Conservation (phyloP, 2,113 vertebrate genomes). For the Psittacula cyanocephala region DNA sequence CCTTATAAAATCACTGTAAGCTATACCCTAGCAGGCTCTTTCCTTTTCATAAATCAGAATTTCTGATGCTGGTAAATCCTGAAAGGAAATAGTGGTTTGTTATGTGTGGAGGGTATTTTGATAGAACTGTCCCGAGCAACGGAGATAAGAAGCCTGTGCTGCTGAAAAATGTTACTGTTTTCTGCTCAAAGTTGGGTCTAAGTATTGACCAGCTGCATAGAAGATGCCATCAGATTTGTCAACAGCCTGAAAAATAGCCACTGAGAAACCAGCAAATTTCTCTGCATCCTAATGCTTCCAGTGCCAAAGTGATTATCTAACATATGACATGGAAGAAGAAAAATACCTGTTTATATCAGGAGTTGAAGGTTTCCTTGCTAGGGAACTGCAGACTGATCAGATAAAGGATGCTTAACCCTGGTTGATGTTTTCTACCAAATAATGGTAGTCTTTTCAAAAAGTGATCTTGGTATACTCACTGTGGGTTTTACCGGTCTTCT, state of each 20-base stretch:
- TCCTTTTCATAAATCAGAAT: neutral
- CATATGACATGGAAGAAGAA: neutral
- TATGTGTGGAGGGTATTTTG: neutral
- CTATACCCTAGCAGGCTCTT: neutral
- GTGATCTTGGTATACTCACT: neutral
- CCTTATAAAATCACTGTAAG: neutral
- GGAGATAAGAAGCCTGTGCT: neutral
- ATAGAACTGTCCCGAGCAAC: neutral
- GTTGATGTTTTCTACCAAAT: neutral
- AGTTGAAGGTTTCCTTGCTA: neutral
- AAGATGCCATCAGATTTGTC: constrained; percentile 13
- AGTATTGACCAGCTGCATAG: neutral
- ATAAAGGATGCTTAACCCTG: neutral
- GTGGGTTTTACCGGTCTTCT: neutral
- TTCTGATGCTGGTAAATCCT: neutral
- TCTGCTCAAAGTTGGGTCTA: neutral
- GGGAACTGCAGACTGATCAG: neutral
- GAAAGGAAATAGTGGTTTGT: neutral
- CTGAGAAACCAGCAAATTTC: neutral
- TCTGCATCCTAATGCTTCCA: neutral
- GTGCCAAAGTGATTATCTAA: neutral
- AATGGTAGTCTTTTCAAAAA: neutral
- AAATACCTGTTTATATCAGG: neutral
- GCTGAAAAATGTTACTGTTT: neutral
- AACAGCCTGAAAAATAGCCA: neutral